Percentiles rank a stretch among this genome's conserved stretches.
Conservation (phyloP, 2,888 invertebrate genomes). For the Campoletis raptor region DNA sequence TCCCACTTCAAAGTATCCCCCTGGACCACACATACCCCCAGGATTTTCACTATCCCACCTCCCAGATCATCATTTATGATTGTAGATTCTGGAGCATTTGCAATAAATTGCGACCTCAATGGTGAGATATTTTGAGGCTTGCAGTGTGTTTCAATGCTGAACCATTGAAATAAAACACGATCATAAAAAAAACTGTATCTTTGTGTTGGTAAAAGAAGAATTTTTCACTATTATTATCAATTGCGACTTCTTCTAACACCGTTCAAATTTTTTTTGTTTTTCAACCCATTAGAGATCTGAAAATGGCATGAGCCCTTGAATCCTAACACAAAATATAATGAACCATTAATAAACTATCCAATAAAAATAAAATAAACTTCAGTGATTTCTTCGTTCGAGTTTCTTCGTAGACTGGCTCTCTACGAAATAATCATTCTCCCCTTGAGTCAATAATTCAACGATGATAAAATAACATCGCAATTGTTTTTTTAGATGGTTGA, state of each 20-base stretch:
- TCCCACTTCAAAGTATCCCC: constrained; percentile 46
- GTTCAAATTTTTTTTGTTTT: neutral
- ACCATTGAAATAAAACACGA: neutral
- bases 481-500: neutral
- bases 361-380: neutral
- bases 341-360: neutral
- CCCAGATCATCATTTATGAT: constrained; percentile 36
- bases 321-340: neutral
- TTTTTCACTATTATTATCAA: neutral
- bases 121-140: neutral
- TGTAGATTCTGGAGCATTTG: neutral
- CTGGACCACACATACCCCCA: constrained; percentile 35
- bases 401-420: neutral
- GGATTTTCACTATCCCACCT: constrained; percentile 47
- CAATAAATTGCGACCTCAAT: constrained; percentile 1
- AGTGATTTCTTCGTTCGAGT: neutral
- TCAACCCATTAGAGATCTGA: no score
- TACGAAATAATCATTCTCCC: no score
- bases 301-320: neutral
- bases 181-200: neutral
- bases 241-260: neutral
- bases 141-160: neutral
- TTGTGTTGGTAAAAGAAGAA: neutral
- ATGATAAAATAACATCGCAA: no score
- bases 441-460: no score